A percentile compares a stretch with the other conserved stretches of the same genome.
These are phyloP conservation scores for Rhinophrynus dorsalis DNA, from an alignment of 2,797 vertebrate genomes.

Conservation along the genomic window DNA sequence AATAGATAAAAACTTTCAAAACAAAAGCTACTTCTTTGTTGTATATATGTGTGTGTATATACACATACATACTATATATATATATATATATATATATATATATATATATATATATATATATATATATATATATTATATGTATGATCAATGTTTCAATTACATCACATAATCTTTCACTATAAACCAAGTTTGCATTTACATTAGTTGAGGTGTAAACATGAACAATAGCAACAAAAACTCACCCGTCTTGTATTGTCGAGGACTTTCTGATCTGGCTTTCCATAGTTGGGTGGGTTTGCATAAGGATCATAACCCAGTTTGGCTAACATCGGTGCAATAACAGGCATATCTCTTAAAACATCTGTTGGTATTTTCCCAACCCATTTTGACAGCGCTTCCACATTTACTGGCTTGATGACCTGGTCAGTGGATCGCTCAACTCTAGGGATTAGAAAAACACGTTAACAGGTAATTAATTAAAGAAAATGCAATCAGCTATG, in stretches of 20 bases:
- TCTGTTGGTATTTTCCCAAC: conserved; percentile 94
- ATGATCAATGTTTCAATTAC: too few species aligned
- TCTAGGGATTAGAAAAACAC: conserved; percentile 62
- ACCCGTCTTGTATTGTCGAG: conserved; percentile 96
- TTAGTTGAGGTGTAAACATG: too few species aligned
- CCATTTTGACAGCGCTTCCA: conserved; percentile 96
- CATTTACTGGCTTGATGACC: conserved; percentile 95
- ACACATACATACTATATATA: too few species aligned
- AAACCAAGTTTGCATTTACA: too few species aligned
- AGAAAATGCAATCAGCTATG: too few species aligned
- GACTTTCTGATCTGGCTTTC: conserved; percentile 88
- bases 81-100: too few species aligned
- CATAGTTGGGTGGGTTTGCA: conserved; percentile 94
- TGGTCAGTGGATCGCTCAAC: conserved; percentile 97
- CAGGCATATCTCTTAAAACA: conserved; percentile 90
- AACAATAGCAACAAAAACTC: conserved; percentile 57
- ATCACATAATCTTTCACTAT: too few species aligned
- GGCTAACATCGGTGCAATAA: conserved; percentile 92
- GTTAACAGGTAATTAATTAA: background rate
- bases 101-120: too few species aligned
- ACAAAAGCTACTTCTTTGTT: too few species aligned
- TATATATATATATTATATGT: too few species aligned
- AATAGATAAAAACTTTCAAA: too few species aligned
- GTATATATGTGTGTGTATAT: too few species aligned
- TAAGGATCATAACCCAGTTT: conserved; percentile 93